phyloP scores from a whole-genome alignment of 1,140 invertebrate genomes.

The Platyura marginata region DNA sequence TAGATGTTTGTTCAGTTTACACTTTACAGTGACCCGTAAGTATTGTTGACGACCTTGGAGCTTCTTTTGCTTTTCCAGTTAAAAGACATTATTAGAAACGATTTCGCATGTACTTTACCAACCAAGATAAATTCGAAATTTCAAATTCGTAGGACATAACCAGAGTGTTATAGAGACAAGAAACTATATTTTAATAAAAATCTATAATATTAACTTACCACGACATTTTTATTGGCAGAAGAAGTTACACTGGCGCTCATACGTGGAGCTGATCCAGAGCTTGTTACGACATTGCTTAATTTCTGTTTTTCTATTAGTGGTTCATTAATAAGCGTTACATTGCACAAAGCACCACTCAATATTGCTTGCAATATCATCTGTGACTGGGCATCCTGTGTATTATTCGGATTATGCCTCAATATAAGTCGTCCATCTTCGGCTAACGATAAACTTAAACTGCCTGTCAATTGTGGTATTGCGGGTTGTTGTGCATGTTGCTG shows the following conservation, averaged over 20 bases:
- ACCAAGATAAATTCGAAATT: no score
- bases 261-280: background rate
- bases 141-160: no score
- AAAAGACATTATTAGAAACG: no score
- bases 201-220: background rate
- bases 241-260: background rate
- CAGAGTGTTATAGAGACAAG: no score
- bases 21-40: no score
- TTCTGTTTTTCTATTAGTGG: slow-evolving; percentile 7
- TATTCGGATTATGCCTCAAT: slow-evolving; percentile 20
- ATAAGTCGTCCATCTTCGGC: slow-evolving; percentile 21
- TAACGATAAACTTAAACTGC: slow-evolving; percentile 19
- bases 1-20: no score
- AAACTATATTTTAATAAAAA: no score
- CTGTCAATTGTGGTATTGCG: slow-evolving; percentile 19
- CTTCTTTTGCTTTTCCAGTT: no score
- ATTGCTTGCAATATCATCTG: slow-evolving; percentile 21
- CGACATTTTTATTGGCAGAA: background rate
- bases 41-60: no score
- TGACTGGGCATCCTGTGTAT: slow-evolving; percentile 21
- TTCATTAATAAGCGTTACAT: slow-evolving; percentile 24
- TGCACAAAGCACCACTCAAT: slow-evolving; percentile 20
- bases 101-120: no score
- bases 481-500: slow-evolving; percentile 11
- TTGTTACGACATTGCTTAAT: background rate